Evolutionary conservation across 1,140 invertebrate species (phyloP).

Genomic region (Idris sp.): DNA sequence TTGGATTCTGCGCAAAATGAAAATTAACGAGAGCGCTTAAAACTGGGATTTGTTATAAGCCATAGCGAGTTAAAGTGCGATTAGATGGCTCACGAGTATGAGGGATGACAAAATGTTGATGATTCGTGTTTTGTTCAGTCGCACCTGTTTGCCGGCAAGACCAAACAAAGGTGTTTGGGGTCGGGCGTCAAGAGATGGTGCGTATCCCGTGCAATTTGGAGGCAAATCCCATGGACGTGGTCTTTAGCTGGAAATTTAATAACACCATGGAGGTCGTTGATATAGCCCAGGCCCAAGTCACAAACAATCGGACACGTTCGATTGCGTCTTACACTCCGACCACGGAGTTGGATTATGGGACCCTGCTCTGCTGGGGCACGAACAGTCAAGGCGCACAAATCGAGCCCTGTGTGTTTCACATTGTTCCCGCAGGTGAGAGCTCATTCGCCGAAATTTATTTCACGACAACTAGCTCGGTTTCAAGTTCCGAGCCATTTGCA

Average conservation of each 20-base stretch:
- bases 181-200: constrained; percentile 87
- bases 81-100: constrained; percentile 32
- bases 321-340: constrained; percentile 83
- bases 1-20: not conserved
- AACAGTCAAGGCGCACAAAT: constrained; percentile 84
- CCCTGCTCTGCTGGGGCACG: constrained; percentile 83
- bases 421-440: constrained; percentile 84
- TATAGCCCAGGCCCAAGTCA: constrained; percentile 81
- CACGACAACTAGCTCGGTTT: constrained; percentile 16
- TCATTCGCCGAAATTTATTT: constrained; percentile 17
- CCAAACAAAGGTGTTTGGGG: constrained; percentile 85
- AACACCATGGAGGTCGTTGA: constrained; percentile 84
- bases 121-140: constrained; percentile 78
- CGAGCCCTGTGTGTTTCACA: constrained; percentile 84
- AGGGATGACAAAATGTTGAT: constrained; percentile 17
- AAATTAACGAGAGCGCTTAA: constrained; percentile 23
- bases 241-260: constrained; percentile 88
- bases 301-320: constrained; percentile 81
- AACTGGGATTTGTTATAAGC: constrained; percentile 20
- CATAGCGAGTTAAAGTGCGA: constrained; percentile 38
- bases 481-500: constrained; percentile 23
- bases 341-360: constrained; percentile 85
- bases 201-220: constrained; percentile 89
- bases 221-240: constrained; percentile 87
- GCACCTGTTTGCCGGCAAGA: constrained; percentile 84